A percentile compares a stretch with the other conserved stretches of the same genome.
These are phyloP conservation scores for Thermophis baileyi DNA, from an alignment of 2,113 vertebrate species.

Conservation along the genomic window DNA sequence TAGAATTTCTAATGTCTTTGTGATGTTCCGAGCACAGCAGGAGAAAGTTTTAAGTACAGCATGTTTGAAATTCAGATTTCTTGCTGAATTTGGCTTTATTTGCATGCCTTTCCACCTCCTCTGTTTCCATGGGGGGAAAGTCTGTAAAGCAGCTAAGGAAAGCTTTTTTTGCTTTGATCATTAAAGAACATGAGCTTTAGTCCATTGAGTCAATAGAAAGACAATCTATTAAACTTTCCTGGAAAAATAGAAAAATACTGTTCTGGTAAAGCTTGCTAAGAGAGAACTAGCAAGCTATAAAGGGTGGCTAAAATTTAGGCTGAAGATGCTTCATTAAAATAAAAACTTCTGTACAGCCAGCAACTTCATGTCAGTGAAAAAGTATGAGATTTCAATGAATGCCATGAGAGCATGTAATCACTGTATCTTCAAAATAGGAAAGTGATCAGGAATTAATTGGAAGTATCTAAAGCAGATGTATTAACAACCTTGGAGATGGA, in stretches of 20 bases:
- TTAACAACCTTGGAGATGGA: neutral
- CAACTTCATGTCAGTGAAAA: neutral
- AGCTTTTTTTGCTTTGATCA: neutral
- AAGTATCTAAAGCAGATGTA: neutral
- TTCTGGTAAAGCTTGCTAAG: neutral
- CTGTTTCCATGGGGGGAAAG: slow-evolving; percentile 1
- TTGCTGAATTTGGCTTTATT: neutral
- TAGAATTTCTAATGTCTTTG: neutral
- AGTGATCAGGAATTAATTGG: slow-evolving; percentile 23
- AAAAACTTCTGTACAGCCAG: neutral
- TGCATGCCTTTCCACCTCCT: neutral
- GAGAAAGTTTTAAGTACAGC: neutral
- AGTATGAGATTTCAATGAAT: neutral
- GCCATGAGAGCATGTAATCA: slow-evolving; percentile 8
- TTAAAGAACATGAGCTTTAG: neutral
- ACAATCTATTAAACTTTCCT: slow-evolving; percentile 2
- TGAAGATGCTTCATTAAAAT: neutral
- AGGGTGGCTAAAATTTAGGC: neutral
- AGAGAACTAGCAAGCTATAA: neutral
- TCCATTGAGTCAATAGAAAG: slow-evolving; percentile 6
- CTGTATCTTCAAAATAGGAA: slow-evolving; percentile 12
- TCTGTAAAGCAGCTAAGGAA: neutral
- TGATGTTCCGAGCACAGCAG: neutral
- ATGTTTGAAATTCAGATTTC: slow-evolving; percentile 5
- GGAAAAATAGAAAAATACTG: neutral